Conservation (phyloP, 1,140 invertebrate species). For the Drosophila serrata region DNA sequence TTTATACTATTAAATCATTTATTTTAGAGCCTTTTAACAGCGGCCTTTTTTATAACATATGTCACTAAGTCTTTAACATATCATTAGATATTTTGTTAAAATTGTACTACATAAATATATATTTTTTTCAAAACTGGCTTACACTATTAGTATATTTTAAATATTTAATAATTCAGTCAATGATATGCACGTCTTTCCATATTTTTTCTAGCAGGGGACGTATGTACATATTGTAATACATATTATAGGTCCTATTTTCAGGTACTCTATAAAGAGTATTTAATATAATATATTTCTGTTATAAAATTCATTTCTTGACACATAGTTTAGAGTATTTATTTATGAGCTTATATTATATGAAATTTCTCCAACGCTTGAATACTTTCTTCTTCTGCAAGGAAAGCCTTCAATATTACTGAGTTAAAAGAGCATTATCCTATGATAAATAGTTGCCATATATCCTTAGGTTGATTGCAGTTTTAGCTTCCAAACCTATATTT, state of each 20-base stretch:
- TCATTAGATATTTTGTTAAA: background rate
- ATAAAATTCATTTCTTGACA: background rate
- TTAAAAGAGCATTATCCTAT: background rate
- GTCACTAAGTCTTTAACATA: background rate
- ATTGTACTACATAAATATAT: background rate
- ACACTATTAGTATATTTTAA: no score
- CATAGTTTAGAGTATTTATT: background rate
- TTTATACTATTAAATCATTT: background rate
- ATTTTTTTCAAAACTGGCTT: no score
- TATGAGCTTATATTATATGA: background rate
- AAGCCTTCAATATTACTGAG: no score
- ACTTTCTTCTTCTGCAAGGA: background rate
- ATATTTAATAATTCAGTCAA: no score
- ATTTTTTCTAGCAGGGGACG: no score
- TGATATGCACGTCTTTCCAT: no score
- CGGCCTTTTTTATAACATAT: no score
- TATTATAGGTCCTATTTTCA: no score
- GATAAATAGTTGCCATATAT: background rate
- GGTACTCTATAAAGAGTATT: no score
- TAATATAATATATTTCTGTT: no score
- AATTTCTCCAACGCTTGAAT: conserved; percentile 8
- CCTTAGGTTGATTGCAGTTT: background rate
- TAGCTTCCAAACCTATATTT: background rate
- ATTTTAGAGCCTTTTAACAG: background rate
- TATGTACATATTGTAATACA: no score